Evolutionary conservation across 2,888 invertebrate species (phyloP).

Genomic region (Acleris emargana): DNA sequence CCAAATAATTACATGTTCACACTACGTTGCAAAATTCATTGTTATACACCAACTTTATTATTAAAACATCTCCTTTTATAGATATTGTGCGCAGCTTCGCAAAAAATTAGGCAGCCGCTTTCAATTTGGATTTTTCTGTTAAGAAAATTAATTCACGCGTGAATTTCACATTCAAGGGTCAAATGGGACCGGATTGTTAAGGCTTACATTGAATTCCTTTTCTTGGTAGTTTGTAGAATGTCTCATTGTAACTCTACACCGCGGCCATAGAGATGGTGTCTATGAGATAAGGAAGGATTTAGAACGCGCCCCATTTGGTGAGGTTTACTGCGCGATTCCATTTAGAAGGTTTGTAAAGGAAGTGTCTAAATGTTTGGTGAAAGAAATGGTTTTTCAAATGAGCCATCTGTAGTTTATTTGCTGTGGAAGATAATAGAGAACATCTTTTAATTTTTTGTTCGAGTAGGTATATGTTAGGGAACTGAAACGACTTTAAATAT

Average conservation of each 20-base stretch:
- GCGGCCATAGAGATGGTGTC: conserved; percentile 60
- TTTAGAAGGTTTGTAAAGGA: conserved; percentile 51
- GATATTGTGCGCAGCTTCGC: conserved; percentile 34
- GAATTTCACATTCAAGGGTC: conserved; percentile 60
- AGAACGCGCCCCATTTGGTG: conserved; percentile 52
- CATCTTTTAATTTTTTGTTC: not conserved
- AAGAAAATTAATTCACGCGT: conserved; percentile 70
- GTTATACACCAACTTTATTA: conserved; percentile 36
- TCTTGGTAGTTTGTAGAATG: conserved; percentile 54
- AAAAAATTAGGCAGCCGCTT: conserved; percentile 43
- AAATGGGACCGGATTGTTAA: conserved; percentile 55
- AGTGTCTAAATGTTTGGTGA: conserved; percentile 48
- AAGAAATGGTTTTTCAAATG: conserved; percentile 25
- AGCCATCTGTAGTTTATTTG: conserved; percentile 8
- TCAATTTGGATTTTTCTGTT: conserved; percentile 47
- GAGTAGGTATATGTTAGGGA: not conserved
- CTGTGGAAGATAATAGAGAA: not conserved
- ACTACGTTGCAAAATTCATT: conserved; percentile 39
- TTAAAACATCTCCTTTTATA: conserved; percentile 37
- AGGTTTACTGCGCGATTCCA: conserved; percentile 56
- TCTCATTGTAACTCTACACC: conserved; percentile 70
- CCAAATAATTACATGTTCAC: conserved; percentile 49
- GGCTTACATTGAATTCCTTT: conserved; percentile 58
- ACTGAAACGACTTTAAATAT: not conserved
- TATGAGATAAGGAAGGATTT: conserved; percentile 69